Conservation (phyloP, 1,140 invertebrate species). For the Orchesella cincta region DNA sequence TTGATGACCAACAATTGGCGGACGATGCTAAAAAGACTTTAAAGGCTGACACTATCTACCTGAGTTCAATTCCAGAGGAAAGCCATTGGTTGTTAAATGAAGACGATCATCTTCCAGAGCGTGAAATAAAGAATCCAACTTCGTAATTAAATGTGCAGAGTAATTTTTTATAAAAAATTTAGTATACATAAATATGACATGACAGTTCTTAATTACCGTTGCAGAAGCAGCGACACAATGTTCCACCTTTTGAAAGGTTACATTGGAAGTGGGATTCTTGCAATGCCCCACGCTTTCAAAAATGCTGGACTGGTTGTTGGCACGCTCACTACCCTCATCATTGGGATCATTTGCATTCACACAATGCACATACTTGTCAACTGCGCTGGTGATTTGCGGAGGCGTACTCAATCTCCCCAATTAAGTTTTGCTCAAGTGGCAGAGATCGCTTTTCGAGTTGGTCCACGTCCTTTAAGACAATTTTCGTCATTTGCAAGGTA, state of each 20-base stretch:
- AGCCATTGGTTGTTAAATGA: too few species aligned
- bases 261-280: conserved; percentile 86
- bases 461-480: conserved; percentile 65
- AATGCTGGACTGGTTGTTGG: conserved; percentile 76
- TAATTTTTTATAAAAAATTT: neutral
- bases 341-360: conserved; percentile 80
- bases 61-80: too few species aligned
- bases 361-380: conserved; percentile 79
- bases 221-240: conserved; percentile 77
- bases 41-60: too few species aligned
- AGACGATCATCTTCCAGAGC: conserved; percentile 76
- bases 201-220: conserved; percentile 37
- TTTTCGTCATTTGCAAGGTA: conserved; percentile 68
- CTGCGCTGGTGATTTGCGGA: conserved; percentile 70
- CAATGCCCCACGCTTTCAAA: conserved; percentile 84
- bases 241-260: conserved; percentile 85
- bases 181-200: neutral
- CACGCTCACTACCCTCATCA: conserved; percentile 74
- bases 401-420: conserved; percentile 64
- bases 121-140: conserved; percentile 71
- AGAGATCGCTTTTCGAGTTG: conserved; percentile 69
- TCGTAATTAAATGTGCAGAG: too few species aligned
- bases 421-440: conserved; percentile 74
- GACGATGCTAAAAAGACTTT: too few species aligned
- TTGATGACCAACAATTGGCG: too few species aligned